Percentiles rank a stretch among this genome's conserved stretches.
These are phyloP conservation scores for Lamellibrachia satsuma DNA, from an alignment of 2,888 invertebrate genomes.

Conservation along the genomic window DNA sequence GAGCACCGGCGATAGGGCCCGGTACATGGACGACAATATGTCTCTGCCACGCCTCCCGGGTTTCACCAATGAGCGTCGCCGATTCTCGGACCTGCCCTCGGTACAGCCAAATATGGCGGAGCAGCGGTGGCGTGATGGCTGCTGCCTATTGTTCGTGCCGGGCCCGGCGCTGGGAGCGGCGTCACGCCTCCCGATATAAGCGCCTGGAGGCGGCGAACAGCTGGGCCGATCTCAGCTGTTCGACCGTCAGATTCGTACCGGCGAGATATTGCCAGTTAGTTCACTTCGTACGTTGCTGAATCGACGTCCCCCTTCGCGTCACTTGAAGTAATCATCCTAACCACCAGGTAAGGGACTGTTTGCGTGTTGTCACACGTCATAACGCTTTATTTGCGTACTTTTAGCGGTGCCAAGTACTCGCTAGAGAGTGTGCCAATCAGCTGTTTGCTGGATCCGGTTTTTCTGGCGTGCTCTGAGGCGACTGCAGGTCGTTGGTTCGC, in stretches of 20 bases:
- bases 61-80: neutral
- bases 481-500: neutral
- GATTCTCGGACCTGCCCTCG: neutral
- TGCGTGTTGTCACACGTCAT: neutral
- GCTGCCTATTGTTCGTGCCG: neutral
- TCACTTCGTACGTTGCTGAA: neutral
- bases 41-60: neutral
- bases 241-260: neutral
- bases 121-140: neutral
- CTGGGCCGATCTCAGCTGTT: slow-evolving; percentile 5
- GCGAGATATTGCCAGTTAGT: neutral
- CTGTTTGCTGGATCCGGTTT: neutral
- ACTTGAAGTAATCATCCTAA: neutral
- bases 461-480: neutral
- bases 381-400: neutral
- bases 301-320: neutral
- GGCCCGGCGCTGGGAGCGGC: neutral
- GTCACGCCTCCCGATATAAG: slow-evolving; percentile 17
- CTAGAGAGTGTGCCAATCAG: neutral
- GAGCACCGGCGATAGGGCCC: neutral
- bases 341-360: neutral
- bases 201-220: neutral
- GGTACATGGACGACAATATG: neutral
- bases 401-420: neutral
- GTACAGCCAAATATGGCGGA: neutral